These are phyloP conservation scores for Pristionchus japonicus DNA, from an alignment of 2,888 invertebrate genomes.

Conservation along the genomic window DNA sequence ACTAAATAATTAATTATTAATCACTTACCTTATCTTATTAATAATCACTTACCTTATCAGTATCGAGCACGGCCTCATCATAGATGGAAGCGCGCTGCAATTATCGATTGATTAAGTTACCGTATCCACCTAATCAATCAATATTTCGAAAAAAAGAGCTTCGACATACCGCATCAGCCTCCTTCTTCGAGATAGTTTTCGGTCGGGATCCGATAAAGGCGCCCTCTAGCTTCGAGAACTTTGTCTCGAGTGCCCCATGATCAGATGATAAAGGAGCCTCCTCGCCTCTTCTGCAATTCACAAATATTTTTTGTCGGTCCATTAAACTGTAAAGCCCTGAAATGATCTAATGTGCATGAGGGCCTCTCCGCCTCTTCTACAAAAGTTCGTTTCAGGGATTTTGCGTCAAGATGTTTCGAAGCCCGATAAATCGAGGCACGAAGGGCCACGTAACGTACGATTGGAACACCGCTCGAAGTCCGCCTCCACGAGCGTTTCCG, in stretches of 20 bases:
- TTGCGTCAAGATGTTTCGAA: no score
- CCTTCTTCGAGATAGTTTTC: background rate
- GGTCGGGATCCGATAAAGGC: background rate
- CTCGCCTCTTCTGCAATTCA: conserved; percentile 9
- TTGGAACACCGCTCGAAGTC: conserved; percentile 2
- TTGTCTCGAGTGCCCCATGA: background rate
- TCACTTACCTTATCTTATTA: background rate
- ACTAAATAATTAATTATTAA: background rate
- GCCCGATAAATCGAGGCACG: no score
- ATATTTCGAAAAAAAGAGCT: no score
- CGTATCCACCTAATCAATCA: no score
- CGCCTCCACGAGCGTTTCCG: background rate
- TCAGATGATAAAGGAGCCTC: background rate
- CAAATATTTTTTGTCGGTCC: background rate
- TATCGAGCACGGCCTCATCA: conserved; percentile 37
- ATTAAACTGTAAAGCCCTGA: no score
- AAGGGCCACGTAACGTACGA: background rate
- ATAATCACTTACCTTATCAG: background rate
- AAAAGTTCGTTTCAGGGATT: no score
- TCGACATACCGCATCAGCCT: background rate
- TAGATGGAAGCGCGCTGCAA: conserved; percentile 2
- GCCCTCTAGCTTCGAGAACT: background rate
- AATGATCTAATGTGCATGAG: no score
- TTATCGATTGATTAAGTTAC: background rate
- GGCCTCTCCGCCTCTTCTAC: no score